Conservation (phyloP, 1,140 invertebrate species). For the Aphelenchoides besseyi region DNA sequence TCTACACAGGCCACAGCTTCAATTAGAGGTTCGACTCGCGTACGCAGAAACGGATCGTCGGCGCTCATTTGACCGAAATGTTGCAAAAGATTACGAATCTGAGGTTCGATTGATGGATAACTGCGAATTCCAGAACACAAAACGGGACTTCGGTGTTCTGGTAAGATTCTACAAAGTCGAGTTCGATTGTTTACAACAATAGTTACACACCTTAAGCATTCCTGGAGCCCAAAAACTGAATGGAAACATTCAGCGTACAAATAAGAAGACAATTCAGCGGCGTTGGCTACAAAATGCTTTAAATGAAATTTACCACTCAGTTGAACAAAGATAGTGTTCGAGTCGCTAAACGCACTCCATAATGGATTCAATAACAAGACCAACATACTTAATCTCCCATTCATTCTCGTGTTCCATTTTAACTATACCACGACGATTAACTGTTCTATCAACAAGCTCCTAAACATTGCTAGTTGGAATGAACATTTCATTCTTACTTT, state of each 20-base stretch:
- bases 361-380: no score
- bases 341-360: constrained; percentile 4
- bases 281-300: neutral
- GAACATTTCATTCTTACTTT: neutral
- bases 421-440: neutral
- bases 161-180: neutral
- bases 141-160: neutral
- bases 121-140: neutral
- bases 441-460: neutral
- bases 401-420: neutral
- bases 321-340: neutral
- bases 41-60: constrained; percentile 1
- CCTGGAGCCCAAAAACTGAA: neutral
- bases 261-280: neutral
- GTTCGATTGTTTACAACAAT: no score
- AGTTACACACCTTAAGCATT: neutral
- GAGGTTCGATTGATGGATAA: neutral
- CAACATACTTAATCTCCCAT: neutral
- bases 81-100: neutral
- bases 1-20: neutral
- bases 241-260: neutral
- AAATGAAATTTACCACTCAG: neutral
- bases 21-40: neutral
- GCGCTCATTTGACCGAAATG: constrained; percentile 6
- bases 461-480: neutral